Percentiles rank a stretch among this genome's conserved stretches.
Conservation (phyloP, 2,888 invertebrate genomes). For the Ochropacha duplaris region DNA sequence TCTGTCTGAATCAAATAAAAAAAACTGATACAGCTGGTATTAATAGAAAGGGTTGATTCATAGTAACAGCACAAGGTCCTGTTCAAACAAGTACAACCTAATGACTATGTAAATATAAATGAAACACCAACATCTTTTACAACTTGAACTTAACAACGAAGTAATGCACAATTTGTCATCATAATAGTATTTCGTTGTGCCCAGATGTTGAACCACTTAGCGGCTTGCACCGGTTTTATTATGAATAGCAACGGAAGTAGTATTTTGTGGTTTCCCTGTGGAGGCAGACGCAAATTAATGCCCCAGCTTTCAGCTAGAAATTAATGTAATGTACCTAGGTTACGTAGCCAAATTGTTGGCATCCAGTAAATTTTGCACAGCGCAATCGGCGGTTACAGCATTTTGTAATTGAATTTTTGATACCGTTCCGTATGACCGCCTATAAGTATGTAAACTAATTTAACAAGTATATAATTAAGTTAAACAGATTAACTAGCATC, state of each 20-base stretch:
- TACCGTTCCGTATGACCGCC: constrained; percentile 28
- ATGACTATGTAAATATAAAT: neutral
- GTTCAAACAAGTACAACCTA: too few relatives aligned
- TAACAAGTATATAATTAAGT: too few relatives aligned
- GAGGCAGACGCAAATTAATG: constrained; percentile 80
- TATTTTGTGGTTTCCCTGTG: constrained; percentile 78
- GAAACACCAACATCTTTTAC: neutral
- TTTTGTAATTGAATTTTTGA: constrained; percentile 73
- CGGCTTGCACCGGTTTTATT: constrained; percentile 77
- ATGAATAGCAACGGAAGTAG: constrained; percentile 81
- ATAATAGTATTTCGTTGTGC: constrained; percentile 71
- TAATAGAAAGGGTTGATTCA: too few relatives aligned
- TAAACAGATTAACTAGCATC: too few relatives aligned
- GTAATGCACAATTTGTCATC: constrained; percentile 59
- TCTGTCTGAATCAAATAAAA: too few relatives aligned
- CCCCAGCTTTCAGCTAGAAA: constrained; percentile 77
- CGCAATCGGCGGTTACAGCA: constrained; percentile 42
- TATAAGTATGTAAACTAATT: neutral
- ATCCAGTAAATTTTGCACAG: constrained; percentile 66
- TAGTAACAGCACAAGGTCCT: too few relatives aligned
- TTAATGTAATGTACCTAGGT: constrained; percentile 81
- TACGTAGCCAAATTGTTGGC: constrained; percentile 75
- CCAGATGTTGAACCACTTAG: constrained; percentile 80
- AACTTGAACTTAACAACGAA: constrained; percentile 11
- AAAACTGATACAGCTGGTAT: too few relatives aligned